Conservation (phyloP, 2,888 invertebrate species). For the Drosophila infuscata region DNA sequence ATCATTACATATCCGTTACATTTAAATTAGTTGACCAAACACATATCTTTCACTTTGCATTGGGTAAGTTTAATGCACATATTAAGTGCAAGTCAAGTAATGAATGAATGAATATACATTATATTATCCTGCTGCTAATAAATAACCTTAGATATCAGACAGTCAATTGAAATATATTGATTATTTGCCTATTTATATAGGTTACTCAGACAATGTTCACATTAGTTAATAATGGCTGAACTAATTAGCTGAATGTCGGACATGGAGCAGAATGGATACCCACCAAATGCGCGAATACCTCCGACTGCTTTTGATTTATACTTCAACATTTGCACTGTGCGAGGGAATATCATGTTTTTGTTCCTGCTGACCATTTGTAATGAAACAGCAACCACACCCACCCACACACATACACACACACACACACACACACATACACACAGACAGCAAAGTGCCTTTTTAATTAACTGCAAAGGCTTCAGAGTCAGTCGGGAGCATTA, state of each 20-base stretch:
- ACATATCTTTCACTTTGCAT: background rate
- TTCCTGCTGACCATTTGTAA: constrained; percentile 54
- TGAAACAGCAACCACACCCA: constrained; percentile 35
- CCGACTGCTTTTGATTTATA: constrained; percentile 50
- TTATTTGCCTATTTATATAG: background rate
- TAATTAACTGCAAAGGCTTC: constrained; percentile 70
- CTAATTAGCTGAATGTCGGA: constrained; percentile 39
- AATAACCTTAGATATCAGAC: background rate
- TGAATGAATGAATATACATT: no score
- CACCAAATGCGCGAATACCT: constrained; percentile 4
- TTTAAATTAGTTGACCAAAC: no score
- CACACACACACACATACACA: background rate
- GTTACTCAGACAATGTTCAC: background rate
- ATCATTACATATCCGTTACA: no score
- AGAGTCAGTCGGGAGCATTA: constrained; percentile 40
- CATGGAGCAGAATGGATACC: background rate
- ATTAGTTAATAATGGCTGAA: background rate
- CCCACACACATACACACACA: background rate
- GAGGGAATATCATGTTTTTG: constrained; percentile 44
- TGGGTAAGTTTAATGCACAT: background rate
- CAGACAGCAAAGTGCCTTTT: constrained; percentile 57
- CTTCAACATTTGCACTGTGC: constrained; percentile 3
- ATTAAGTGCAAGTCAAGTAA: background rate
- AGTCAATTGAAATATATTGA: background rate
- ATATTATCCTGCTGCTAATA: background rate